Conservation (phyloP, 2,888 invertebrate genomes). For the Metalampra italica region DNA sequence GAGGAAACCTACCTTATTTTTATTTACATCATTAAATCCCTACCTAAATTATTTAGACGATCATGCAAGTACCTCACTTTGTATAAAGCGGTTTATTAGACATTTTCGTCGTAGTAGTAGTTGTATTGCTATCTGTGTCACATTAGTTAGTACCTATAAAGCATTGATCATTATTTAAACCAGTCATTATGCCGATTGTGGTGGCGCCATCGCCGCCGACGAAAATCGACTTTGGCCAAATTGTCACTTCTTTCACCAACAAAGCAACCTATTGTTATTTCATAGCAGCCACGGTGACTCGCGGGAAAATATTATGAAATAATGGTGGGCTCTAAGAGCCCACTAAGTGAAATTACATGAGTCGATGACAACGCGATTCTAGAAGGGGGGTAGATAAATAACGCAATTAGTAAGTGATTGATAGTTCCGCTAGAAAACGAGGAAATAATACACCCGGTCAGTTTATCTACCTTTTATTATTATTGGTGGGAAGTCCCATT, state of each 20-base stretch:
- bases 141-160: no score
- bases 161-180: no score
- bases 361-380: conserved; percentile 59
- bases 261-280: background rate
- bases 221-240: background rate
- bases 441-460: background rate
- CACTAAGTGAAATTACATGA: conserved; percentile 68
- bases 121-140: no score
- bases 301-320: conserved; percentile 47
- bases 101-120: no score
- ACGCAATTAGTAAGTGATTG: conserved; percentile 67
- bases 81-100: no score
- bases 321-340: conserved; percentile 45
- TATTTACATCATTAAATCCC: no score
- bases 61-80: no score
- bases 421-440: conserved; percentile 42
- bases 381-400: conserved; percentile 62
- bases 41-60: no score
- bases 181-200: no score
- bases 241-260: background rate
- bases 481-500: background rate
- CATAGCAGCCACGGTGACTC: conserved; percentile 24
- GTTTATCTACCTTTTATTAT: background rate
- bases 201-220: no score
- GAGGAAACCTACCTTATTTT: no score